Evolutionary conservation across 2,113 vertebrate species (phyloP).

Genomic region (Procavia capensis): DNA sequence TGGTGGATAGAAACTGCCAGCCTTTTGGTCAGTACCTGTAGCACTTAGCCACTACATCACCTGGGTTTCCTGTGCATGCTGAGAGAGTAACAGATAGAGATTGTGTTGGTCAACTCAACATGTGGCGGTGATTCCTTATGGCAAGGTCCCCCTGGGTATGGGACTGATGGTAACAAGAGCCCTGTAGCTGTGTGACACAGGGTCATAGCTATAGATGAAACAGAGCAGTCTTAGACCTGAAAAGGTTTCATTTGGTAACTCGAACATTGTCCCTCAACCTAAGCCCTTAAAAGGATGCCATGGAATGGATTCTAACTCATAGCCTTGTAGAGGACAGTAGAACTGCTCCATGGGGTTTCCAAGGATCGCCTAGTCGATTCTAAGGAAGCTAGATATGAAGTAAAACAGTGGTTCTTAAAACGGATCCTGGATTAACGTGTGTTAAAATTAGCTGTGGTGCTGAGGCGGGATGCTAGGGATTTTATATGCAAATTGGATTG

Average conservation of each 20-base stretch:
- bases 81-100: neutral
- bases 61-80: neutral
- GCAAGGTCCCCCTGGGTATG: neutral
- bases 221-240: neutral
- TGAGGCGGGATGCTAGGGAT: no score
- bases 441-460: neutral
- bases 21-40: no score
- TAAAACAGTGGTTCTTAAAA: conserved; percentile 19
- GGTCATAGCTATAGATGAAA: neutral
- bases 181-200: neutral
- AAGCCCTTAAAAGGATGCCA: neutral
- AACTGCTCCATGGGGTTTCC: no score
- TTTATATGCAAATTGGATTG: no score
- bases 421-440: neutral
- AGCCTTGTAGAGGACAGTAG: no score
- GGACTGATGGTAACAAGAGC: neutral
- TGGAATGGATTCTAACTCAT: no score
- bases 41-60: no score
- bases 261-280: neutral
- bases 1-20: no score
- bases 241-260: neutral
- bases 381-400: no score
- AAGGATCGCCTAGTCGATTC: no score
- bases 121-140: neutral
- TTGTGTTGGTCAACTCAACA: neutral